Evolutionary conservation across 2,797 vertebrate species (phyloP), one percentile per base, ranked within the genome.

Genomic region (Distichodus sexfasciatus): DNA sequence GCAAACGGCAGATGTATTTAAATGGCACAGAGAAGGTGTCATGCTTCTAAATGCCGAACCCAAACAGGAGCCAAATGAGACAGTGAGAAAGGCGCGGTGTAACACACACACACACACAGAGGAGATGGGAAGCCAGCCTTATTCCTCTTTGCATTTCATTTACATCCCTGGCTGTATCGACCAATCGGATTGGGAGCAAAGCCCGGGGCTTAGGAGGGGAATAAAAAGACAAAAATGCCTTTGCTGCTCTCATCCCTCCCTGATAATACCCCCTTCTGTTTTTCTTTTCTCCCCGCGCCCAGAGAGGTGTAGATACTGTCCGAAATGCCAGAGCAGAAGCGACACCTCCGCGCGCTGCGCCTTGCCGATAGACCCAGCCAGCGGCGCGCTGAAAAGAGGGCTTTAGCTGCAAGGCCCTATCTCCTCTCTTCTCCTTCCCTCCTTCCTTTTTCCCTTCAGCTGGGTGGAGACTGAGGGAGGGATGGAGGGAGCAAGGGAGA

Each of bases 81-180:
- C 80, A 78, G 81, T 77, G 78, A 80, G 80, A 82, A 80, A 71
- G 83, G 82, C 81, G 59, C 66, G 40, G 55, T 66, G 47, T 28
- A 83, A 86, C 79, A 85, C 81, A 86, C 79, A 84, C 83, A 86
- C 81, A 86, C 75, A 83, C 83, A 85, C 80, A 86, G 76, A 85
- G 83, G 85, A 89, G 87, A 90, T 89, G 89, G 88, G 89, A 91
- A 88, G 88, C 91, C 87, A 89, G 91, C 91, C 92, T 94, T 94
- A 93, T 94, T 96, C 94, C 91, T 92, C 90, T 93, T 93, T 93
- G 92, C 91, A 93, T 93, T 94, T 96, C 92, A 97, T 97, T 97
- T 96, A 94, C 94, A 97, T 97, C 92, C 93, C 82, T 93, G 94
- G 92, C 94, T 92, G 92, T 92, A 92, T 91, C 93, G 89, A 93